A percentile compares a stretch with the other conserved stretches of the same genome.
Conservation (phyloP, 92 coral and sea anemone genomes). For the Actinernus sp. region DNA sequence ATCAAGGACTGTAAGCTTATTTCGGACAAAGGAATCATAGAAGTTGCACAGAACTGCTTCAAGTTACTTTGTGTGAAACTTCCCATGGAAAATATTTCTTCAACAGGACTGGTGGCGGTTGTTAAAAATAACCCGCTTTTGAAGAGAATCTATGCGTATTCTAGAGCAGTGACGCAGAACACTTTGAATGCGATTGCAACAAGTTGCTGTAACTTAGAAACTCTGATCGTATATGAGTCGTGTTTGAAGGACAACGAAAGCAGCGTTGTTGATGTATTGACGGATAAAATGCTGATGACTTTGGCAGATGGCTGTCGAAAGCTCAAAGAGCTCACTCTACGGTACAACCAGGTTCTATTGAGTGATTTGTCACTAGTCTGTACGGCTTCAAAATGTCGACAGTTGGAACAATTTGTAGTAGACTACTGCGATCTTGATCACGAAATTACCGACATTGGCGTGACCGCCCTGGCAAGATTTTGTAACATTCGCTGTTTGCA, state of each 20-base stretch:
- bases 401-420: slow-evolving; percentile 81
- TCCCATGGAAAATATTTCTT: slow-evolving; percentile 86
- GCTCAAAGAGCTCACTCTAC: slow-evolving; percentile 71
- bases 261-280: slow-evolving; percentile 69
- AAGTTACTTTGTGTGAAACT: slow-evolving; percentile 73
- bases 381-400: slow-evolving; percentile 82
- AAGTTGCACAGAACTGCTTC: slow-evolving; percentile 81
- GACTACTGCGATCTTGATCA: slow-evolving; percentile 91
- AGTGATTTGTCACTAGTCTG: slow-evolving; percentile 78
- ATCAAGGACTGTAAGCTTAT: slow-evolving; percentile 77
- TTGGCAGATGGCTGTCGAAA: slow-evolving; percentile 84
- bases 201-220: slow-evolving; percentile 75
- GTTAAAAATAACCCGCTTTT: slow-evolving; percentile 78
- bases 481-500: slow-evolving; percentile 88
- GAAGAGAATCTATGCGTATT: slow-evolving; percentile 76
- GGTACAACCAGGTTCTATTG: slow-evolving; percentile 88
- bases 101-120: slow-evolving; percentile 76
- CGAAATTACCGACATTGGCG: slow-evolving; percentile 88
- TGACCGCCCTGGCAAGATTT: slow-evolving; percentile 83
- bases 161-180: slow-evolving; percentile 89
- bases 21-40: slow-evolving; percentile 79
- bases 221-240: slow-evolving; percentile 86
- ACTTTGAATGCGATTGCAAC: slow-evolving; percentile 64
- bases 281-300: slow-evolving; percentile 81
- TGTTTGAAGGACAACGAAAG: slow-evolving; percentile 81